Conservation (phyloP, 2,888 invertebrate species). For the Eugnorisma glareosa region DNA sequence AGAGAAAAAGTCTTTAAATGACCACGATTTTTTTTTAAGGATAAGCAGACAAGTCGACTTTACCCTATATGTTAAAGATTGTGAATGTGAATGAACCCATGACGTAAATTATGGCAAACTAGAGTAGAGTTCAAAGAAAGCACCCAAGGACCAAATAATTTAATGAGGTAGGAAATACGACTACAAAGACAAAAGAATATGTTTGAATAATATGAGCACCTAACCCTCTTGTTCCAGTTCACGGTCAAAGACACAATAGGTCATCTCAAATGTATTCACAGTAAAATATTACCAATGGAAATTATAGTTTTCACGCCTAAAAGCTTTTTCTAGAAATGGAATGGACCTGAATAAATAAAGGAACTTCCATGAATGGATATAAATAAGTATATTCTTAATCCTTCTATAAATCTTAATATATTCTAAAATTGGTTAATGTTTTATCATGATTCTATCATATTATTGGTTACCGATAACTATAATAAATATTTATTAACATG, state of each 20-base stretch:
- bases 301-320: not conserved
- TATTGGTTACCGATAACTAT: not conserved
- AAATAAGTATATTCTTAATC: not conserved
- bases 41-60: not conserved
- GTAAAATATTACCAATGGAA: not conserved
- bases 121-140: constrained; percentile 4
- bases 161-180: constrained; percentile 34
- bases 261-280: not conserved
- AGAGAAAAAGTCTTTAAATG: too few species aligned
- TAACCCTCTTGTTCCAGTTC: constrained; percentile 27
- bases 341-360: not conserved
- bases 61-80: not conserved
- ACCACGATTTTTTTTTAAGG: not conserved
- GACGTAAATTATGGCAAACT: not conserved
- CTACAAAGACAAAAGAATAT: constrained; percentile 32
- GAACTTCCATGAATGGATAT: not conserved
- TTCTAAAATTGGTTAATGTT: not conserved
- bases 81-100: not conserved
- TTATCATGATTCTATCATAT: not conserved
- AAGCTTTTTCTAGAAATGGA: not conserved
- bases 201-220: constrained; percentile 15
- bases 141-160: constrained; percentile 9
- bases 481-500: not conserved
- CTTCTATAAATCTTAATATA: not conserved
- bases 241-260: constrained; percentile 33